Evolutionary conservation across 2,113 vertebrate genomes (phyloP), one percentile per base, ranked within the genome.

Genomic region (Synchiropus splendidus): DNA sequence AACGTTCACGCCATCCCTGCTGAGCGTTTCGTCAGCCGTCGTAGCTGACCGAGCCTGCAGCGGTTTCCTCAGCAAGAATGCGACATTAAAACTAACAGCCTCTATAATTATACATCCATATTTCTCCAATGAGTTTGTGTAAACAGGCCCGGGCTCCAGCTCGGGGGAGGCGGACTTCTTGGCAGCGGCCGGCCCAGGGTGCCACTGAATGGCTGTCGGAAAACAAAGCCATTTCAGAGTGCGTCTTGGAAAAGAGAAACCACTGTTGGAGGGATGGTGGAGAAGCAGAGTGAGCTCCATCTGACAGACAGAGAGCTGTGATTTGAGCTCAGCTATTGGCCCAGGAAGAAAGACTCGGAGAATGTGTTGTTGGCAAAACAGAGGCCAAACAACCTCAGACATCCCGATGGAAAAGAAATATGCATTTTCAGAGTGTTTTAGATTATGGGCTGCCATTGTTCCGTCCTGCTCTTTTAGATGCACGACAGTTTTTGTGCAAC

Each of bases 31-130:
- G 66, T 74, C 70, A 70, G 53, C 61, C 61, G 10, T 69, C 45
- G 42, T 17, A 74, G 71, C 70, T 73, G 72, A 73, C 64, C 64
- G 64, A 78, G 77, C 79, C 73, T 63, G 50, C 52, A 63, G 73
- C 32, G 77, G 74, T 79, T 82, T 73, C 68, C 72, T 72, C 49
- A 35, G 70, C 58, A 21, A 77, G 63, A 67, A 79, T 70, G 68
- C 52, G 48, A 78, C 77, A 76, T 76, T 78, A 73, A 81, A 79
- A 65, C 77, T 70, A 79, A 82, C 71, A 72, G 44, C 73, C 68
- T 68, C 75, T 71, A 70, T 77, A 82, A 82, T 82, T 82, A 82
- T 51, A 71, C 60, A 62, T 72, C 75, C 75, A 80, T 78, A 82
- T 78, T 80, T 80, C 77, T 75, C 51, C 57, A 34, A 78, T 80